These are phyloP conservation scores for Tor tambroides DNA, from an alignment of 2,113 vertebrate genomes.

Conservation along the genomic window DNA sequence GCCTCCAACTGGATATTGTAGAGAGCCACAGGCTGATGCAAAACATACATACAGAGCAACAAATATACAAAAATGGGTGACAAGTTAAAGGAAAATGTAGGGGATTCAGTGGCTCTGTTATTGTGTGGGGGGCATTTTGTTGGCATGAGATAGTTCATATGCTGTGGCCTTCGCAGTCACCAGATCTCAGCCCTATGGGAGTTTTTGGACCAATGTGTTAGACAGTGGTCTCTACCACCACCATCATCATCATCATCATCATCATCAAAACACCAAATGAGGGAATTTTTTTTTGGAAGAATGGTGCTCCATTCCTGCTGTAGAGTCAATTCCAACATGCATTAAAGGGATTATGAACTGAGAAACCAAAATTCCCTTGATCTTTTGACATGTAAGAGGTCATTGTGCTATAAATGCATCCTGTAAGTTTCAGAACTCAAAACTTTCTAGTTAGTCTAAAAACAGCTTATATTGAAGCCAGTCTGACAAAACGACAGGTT, in stretches of 20 bases:
- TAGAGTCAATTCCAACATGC: not conserved
- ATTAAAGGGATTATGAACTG: too few relatives aligned
- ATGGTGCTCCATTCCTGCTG: not conserved
- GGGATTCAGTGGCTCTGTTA: not conserved
- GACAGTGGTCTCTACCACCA: not conserved
- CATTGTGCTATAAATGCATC: too few relatives aligned
- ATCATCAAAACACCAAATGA: not conserved
- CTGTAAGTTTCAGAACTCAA: too few relatives aligned
- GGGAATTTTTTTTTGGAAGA: too few relatives aligned
- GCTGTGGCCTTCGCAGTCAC: not conserved
- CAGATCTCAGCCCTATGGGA: not conserved
- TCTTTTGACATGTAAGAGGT: too few relatives aligned
- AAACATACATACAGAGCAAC: slow-evolving; percentile 76
- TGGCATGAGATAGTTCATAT: not conserved
- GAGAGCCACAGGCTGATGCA: slow-evolving; percentile 86
- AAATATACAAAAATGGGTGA: not conserved
- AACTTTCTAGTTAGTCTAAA: too few relatives aligned
- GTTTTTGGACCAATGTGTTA: not conserved
- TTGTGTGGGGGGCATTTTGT: not conserved
- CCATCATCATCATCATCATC: not conserved
- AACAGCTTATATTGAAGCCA: too few relatives aligned
- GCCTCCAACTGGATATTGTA: slow-evolving; percentile 97
- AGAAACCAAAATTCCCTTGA: too few relatives aligned
- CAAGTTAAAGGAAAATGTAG: not conserved
- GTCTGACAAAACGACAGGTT: too few relatives aligned